Evolutionary conservation across 2,113 vertebrate species (phyloP).

Genomic region (Pedetes capensis): DNA sequence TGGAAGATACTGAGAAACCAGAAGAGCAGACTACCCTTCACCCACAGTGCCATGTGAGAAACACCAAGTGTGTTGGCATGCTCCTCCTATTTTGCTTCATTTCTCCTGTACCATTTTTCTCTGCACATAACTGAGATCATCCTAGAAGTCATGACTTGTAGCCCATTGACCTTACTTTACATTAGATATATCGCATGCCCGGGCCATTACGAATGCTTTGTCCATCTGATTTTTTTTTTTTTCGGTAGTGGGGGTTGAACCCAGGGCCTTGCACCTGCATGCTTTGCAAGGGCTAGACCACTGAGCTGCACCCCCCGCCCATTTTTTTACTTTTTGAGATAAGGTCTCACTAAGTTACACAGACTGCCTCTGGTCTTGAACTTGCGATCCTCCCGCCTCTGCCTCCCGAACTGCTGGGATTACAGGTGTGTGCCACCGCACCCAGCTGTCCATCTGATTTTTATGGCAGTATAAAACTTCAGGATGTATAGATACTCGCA

Average conservation of each 20-base stretch:
- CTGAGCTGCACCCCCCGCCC: too few relatives aligned
- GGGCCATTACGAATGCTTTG: background rate
- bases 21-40: background rate
- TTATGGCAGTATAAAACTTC: background rate
- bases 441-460: too few relatives aligned
- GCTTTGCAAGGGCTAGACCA: too few relatives aligned
- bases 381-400: too few relatives aligned
- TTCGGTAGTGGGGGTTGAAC: too few relatives aligned
- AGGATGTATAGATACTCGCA: background rate
- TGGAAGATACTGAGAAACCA: background rate
- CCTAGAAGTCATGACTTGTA: background rate
- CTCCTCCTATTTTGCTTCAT: background rate
- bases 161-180: background rate
- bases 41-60: background rate
- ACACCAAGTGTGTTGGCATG: background rate
- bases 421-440: too few relatives aligned
- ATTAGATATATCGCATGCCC: background rate
- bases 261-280: too few relatives aligned
- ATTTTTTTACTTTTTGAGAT: too few relatives aligned
- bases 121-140: background rate
- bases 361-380: too few relatives aligned
- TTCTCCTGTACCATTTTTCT: background rate
- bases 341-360: too few relatives aligned
- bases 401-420: too few relatives aligned
- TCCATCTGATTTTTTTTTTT: background rate